Evolutionary conservation across 2,113 vertebrate species (phyloP).

Genomic region (Bufo gargarizans): DNA sequence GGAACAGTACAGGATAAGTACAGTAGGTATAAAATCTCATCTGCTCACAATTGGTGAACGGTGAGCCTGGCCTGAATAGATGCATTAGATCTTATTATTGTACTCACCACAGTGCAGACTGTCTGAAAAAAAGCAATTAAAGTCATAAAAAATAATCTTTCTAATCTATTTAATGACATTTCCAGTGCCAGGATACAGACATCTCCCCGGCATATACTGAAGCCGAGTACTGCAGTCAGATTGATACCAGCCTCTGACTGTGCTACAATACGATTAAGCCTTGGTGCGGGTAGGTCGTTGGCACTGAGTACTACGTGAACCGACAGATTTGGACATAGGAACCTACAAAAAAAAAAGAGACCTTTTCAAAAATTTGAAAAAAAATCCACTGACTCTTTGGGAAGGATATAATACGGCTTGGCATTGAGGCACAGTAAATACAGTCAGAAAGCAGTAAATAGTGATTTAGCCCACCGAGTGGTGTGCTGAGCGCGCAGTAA

Average conservation of each 20-base stretch:
- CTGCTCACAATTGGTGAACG: neutral
- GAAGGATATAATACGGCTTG: slow-evolving; percentile 27
- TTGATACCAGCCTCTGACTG: neutral
- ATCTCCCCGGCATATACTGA: neutral
- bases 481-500: slow-evolving; percentile 46
- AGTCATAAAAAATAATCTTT: neutral
- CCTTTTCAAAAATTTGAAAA: slow-evolving; percentile 33
- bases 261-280: slow-evolving; percentile 32
- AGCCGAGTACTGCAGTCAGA: neutral
- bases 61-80: neutral
- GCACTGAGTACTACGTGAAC: neutral
- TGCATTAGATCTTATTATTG: neutral
- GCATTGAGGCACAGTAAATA: slow-evolving; percentile 37
- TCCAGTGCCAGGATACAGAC: neutral
- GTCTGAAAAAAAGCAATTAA: neutral
- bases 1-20: neutral
- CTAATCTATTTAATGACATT: neutral
- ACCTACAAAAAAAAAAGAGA: slow-evolving; percentile 1
- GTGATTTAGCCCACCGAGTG: slow-evolving; percentile 51
- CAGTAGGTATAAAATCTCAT: neutral
- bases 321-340: slow-evolving; percentile 26
- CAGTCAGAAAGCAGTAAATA: slow-evolving; percentile 51
- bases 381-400: slow-evolving; percentile 30
- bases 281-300: slow-evolving; percentile 10
- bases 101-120: neutral